Evolutionary conservation across 2,888 invertebrate genomes (phyloP), one percentile per base, ranked within the genome.

Genomic region (Chymomyza caudatula): DNA sequence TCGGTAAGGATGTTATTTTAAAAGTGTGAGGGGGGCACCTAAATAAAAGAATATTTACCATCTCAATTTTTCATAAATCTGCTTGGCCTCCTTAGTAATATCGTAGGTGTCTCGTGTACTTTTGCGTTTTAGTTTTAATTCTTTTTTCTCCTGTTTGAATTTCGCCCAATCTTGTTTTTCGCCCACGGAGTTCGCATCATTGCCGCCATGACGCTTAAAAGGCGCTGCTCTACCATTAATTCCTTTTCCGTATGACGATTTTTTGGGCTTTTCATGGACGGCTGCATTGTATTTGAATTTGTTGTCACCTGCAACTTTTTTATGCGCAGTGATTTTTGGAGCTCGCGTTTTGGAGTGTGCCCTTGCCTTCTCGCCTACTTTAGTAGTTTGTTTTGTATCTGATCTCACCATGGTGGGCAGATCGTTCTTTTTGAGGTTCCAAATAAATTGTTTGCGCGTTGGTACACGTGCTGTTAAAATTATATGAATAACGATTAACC

Each of bases 71-170:
- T 94, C 94, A 60, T 93, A 92, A 51, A 94, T 90, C 73, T 92
- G 88, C 78, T 94, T 94, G 0, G 92, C 92, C 85, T 92, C 90
- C 0, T 91, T 83, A 1, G 92, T 90, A 3, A 92, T 85, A 67
- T 93, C 92, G 71, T 92, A 93, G 1, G 92, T 87, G 37, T 90
- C 87, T 20, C 92, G 91, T 15, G 89, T 91, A 23, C 94, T 92
- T 86, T 93, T 94, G 57, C 95, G 92, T 56, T 92, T 92, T 19
- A 93, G 82, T 69, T 93, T 93, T 1, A 96, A 89, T 71, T 94
- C 93, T 79, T 95, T 95, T 84, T 94, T 95, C 67, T 95, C 93
- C 80, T 94, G 93, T 82, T 95, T 96, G 88, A 94, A 93, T 86
- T 94, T 93, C 11, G 92, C 91, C 96, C 96, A 96, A 85, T 94